Percentiles rank a stretch among this genome's conserved stretches.
phyloP scores from a whole-genome alignment of 2,888 invertebrate genomes.

The Desoria tigrina region DNA sequence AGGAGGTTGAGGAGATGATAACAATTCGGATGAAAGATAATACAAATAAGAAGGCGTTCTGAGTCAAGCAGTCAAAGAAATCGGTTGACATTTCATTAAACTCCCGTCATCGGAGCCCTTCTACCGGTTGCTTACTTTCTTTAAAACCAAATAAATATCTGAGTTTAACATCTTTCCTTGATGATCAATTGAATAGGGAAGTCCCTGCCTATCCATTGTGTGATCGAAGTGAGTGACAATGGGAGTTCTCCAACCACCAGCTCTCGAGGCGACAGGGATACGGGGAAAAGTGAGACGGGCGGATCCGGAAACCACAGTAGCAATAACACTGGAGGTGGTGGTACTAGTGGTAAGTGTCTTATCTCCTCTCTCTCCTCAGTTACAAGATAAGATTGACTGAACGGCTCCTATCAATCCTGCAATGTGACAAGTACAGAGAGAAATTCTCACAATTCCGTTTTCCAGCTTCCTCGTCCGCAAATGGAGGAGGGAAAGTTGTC shows the following conservation, averaged over 20 bases:
- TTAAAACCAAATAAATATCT: neutral
- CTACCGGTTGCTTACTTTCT: neutral
- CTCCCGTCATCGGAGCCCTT: slow-evolving; percentile 8
- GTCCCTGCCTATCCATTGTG: slow-evolving; percentile 90
- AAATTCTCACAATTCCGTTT: neutral
- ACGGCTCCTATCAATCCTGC: too few species aligned
- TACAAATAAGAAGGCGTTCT: neutral
- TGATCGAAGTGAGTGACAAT: slow-evolving; percentile 71
- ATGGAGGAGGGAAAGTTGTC: slow-evolving; percentile 58
- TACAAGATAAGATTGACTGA: neutral
- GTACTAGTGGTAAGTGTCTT: slow-evolving; percentile 20
- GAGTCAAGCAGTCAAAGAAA: slow-evolving; percentile 10
- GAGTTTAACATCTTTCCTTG: neutral
- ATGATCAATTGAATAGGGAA: slow-evolving; percentile 65
- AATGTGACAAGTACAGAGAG: neutral
- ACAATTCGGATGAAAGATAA: slow-evolving; percentile 22
- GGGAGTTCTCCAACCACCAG: slow-evolving; percentile 17
- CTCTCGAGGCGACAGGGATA: slow-evolving; percentile 48
- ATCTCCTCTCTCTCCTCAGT: neutral
- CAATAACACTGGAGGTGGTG: slow-evolving; percentile 25
- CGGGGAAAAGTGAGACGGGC: slow-evolving; percentile 55
- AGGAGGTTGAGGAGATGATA: neutral
- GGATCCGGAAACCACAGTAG: slow-evolving; percentile 19
- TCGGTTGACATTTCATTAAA: slow-evolving; percentile 27
- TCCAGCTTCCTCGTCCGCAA: neutral